Base-by-base conservation (phyloP, 2,888 invertebrate species). In the Eupeodes luniger region DNA sequence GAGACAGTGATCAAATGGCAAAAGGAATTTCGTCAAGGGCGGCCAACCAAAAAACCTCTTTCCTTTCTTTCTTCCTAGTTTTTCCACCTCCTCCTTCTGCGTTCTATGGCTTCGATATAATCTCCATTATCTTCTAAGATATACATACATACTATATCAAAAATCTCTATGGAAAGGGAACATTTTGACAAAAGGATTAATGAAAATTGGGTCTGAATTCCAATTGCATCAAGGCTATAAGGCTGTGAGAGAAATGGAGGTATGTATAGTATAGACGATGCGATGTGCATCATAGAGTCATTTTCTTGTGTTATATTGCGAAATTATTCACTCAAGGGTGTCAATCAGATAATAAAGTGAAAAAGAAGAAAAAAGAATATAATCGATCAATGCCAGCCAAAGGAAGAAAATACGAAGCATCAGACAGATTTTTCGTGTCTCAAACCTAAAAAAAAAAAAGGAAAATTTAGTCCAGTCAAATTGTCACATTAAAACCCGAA, bases 281-380 rank as follows among this genome's bases (percentile, higher is more conserved):
- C 34, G 55, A 64, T 80, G 70, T 55, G 70, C 47, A 49, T 49
- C 40, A 55, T 44, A n/a, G 55, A 57, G 19, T 72, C 57, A 16
- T 36, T 51, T 77, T 53, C 61, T 81, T 66, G 34, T 77, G 61
- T 74, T 81, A 85, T 85, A 85, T 85, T 85, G 85, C 77, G 81
- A 85, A 85, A 85, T 85, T 85, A 85, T 85, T 72, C 81, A 81
- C 19, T 85, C 77, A 74, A 67, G 85, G 55, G 81, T 85, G 77
- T 74, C 62, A 77, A 72, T 70, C 51, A 27, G 40, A 69, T 53
- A 55, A 64, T 55, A 62, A 53, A 67, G 4, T 10, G 47, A 51
- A 64, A 57, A 47, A 12, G 36, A 34, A 16, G 11, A n/a, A 16
- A 40, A 62, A n/a, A 40, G 7, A 6, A 40, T 40, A 59, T 11